Base-by-base conservation (phyloP, 2,113 vertebrate genomes). In the Pycnonotus jocosus region DNA sequence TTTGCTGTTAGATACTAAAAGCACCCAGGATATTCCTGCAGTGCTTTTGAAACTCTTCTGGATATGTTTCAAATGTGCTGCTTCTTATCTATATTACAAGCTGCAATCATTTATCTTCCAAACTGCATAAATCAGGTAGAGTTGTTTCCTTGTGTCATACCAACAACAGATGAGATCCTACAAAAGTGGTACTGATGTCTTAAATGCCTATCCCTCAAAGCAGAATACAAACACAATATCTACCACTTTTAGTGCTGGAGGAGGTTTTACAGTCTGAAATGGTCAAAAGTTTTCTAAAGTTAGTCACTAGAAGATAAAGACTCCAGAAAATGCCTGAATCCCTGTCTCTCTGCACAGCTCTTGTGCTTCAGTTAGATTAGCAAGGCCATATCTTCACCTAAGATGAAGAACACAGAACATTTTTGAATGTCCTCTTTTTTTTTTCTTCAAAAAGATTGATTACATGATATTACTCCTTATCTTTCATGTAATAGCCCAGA, bases 261-360 rank as follows among this genome's bases (percentile, higher is more conserved):
- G 25, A 86, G 8, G 11, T 64, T 80, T 87, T 51, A 17, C 8
- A 37, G 8, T 33, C 57, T 45, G 23, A 81, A 18, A 40, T 12
- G 1, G 22, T 66, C 6, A 54, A 85, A 81, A 77, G 4, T 44
- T 70, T 16, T 35, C 21, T 79, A 3, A 77, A 69, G 3, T 21
- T 35, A 58, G 17, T 45, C 64, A 31, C 18, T 48, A 62, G 13
- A 53, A 62, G 31, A n/a, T 0, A 22, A 1, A 21, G 8, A 10
- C 22, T 76, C 7, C 20, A 62, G 21, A 44, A 33, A 47, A 30
- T n/a, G 5, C 9, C 9, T 19, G 33, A 73, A 33, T 62, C 12
- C 5, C 4, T 2, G 0, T 19, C 9, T 48, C 7, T 65, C 81
- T 40, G 30, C 2, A 1, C 10, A 79, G 16, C 47, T 48, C 6